Percentiles rank a stretch among this genome's conserved stretches.
phyloP scores from a whole-genome alignment of 2,888 invertebrate species.

The Zaprionus lineosus region DNA sequence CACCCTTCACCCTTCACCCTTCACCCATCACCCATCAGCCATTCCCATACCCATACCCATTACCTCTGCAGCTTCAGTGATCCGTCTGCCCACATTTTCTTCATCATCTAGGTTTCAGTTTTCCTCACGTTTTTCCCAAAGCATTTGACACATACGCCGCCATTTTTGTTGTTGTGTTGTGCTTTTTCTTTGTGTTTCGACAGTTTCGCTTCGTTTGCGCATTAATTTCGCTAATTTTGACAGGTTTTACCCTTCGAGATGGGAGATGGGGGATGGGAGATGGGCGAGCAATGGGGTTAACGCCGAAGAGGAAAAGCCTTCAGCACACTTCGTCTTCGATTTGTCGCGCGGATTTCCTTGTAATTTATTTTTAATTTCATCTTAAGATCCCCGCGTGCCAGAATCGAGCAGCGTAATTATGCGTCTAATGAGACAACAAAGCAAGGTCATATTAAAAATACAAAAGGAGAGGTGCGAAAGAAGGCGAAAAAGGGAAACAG shows the following conservation, averaged over 20 bases:
- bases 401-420: slow-evolving; percentile 65
- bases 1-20: no score
- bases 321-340: slow-evolving; percentile 49
- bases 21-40: no score
- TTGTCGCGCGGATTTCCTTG: slow-evolving; percentile 60
- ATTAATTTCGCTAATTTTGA: slow-evolving; percentile 75
- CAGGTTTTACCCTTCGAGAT: slow-evolving; percentile 44
- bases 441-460: slow-evolving; percentile 47
- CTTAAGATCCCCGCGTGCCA: slow-evolving; percentile 44
- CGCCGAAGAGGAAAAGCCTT: neutral
- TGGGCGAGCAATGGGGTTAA: neutral
- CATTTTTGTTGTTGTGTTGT: slow-evolving; percentile 52
- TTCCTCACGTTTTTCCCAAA: slow-evolving; percentile 22
- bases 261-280: neutral
- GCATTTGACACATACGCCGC: slow-evolving; percentile 57
- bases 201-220: slow-evolving; percentile 65
- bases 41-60: no score
- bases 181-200: slow-evolving; percentile 46
- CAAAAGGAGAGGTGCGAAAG: no score
- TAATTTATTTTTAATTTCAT: slow-evolving; percentile 72
- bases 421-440: slow-evolving; percentile 76
- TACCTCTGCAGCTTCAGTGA: no score
- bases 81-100: no score
- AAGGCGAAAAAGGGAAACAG: no score
- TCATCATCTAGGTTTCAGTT: slow-evolving; percentile 1